Percentiles rank a stretch among this genome's conserved stretches.
Conservation (phyloP, 2,888 invertebrate genomes). For the Gasteruption jaculator region DNA sequence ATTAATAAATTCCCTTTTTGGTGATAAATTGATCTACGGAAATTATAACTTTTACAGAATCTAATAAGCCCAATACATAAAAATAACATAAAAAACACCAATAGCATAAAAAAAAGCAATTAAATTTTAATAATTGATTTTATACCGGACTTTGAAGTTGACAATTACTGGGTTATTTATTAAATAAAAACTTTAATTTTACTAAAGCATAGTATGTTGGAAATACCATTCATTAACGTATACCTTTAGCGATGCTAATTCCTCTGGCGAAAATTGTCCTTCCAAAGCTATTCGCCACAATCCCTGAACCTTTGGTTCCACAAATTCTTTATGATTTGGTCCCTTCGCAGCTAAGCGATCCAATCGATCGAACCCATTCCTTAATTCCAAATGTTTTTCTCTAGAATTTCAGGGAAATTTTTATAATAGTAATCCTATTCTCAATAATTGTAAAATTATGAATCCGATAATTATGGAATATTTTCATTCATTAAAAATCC, state of each 20-base stretch:
- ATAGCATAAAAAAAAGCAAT: too few species aligned
- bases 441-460: background rate
- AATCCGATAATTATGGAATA: background rate
- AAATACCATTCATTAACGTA: slow-evolving; percentile 15
- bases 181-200: slow-evolving; percentile 7
- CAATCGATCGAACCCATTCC: slow-evolving; percentile 74
- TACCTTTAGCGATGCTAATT: slow-evolving; percentile 79
- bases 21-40: too few species aligned
- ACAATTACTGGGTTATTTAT: too few species aligned
- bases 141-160: too few species aligned
- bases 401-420: slow-evolving; percentile 46
- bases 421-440: background rate
- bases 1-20: too few species aligned
- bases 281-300: slow-evolving; percentile 80
- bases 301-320: slow-evolving; percentile 86
- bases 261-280: slow-evolving; percentile 75
- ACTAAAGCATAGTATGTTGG: slow-evolving; percentile 3
- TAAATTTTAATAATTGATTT: too few species aligned
- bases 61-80: too few species aligned
- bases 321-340: slow-evolving; percentile 79
- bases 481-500: background rate
- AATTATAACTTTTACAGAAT: too few species aligned
- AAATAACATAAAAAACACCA: too few species aligned
- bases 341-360: slow-evolving; percentile 71
- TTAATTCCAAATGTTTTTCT: slow-evolving; percentile 70